Evolutionary conservation across 2,113 vertebrate genomes (phyloP), one percentile per base, ranked within the genome.

Genomic region (Tachysurus vachellii): DNA sequence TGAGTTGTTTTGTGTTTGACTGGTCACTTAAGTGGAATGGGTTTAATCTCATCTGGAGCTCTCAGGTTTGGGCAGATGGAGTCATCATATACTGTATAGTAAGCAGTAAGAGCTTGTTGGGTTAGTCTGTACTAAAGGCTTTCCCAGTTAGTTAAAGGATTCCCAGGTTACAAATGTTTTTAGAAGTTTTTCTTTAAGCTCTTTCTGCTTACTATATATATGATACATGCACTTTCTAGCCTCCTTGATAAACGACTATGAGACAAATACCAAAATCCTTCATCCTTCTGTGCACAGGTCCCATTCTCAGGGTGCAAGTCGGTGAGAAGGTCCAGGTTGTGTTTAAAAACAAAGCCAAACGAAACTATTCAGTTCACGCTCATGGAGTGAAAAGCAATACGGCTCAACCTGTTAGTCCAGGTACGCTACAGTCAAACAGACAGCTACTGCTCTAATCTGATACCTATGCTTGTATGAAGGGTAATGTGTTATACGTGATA

Each of bases 261-360:
- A 36, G 16, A 75, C 71, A 47, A n/a, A 23, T 1, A 19, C 11
- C 10, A 36, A 21, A 73, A 26, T 13, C 26, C 12, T n/a, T 26
- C 11, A 44, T 83, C n/a, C 87, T 44, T 82, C 2, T 17, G 3
- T 54, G 23, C 36, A 4, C 56, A 99, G 98, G 98, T 13, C 98
- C 98, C 0, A 89, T 99, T 79, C 96, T 99, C 68, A 96, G 93
- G 23, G 96, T 95, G 0, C 96, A 99, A 86, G 96, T 96, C 0
- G 97, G 97, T 7, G 97, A 99, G 64, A 94, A 94, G 42, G 92
- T 99, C 9, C 91, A 97, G 77, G 92, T 99, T 1, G 87, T 96
- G 4, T 98, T 99, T 91, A 99, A 97, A 93, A 99, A 99, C 92
- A 98, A 96, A 88, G 98, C 98, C 83, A 95, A 28, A 6, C 90